phyloP scores from a whole-genome alignment of 2,113 vertebrate species.

The Crotophaga sulcirostris region DNA sequence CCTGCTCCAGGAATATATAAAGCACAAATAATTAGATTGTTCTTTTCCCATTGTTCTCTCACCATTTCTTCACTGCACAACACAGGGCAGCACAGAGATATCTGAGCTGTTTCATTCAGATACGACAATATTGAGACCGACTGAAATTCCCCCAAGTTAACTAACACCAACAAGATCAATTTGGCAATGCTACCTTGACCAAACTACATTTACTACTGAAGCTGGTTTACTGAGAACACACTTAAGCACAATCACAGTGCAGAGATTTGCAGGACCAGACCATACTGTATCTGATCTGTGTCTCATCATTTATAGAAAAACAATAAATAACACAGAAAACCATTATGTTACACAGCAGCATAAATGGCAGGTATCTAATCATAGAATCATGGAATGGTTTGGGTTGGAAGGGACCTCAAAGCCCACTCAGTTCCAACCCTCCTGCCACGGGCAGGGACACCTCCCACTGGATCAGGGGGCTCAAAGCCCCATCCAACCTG shows the following conservation, averaged over 20 bases:
- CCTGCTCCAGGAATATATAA: neutral
- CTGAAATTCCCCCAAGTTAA: neutral
- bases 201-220: neutral
- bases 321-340: neutral
- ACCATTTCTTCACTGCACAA: neutral
- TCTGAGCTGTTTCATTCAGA: neutral
- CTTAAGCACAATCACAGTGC: neutral
- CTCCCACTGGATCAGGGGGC: too few species aligned
- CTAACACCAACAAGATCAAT: neutral
- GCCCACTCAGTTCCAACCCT: too few species aligned
- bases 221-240: neutral
- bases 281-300: neutral
- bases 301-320: neutral
- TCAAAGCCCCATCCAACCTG: too few species aligned
- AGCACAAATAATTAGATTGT: fast-evolving
- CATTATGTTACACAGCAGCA: neutral
- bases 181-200: neutral
- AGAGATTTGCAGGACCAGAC: neutral
- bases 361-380: too few species aligned
- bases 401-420: too few species aligned
- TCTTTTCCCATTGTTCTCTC: neutral
- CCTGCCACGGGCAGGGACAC: too few species aligned
- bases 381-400: too few species aligned
- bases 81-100: neutral
- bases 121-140: neutral